phyloP scores from a whole-genome alignment of 2,888 invertebrate genomes.

The Dendrolimus pini region DNA sequence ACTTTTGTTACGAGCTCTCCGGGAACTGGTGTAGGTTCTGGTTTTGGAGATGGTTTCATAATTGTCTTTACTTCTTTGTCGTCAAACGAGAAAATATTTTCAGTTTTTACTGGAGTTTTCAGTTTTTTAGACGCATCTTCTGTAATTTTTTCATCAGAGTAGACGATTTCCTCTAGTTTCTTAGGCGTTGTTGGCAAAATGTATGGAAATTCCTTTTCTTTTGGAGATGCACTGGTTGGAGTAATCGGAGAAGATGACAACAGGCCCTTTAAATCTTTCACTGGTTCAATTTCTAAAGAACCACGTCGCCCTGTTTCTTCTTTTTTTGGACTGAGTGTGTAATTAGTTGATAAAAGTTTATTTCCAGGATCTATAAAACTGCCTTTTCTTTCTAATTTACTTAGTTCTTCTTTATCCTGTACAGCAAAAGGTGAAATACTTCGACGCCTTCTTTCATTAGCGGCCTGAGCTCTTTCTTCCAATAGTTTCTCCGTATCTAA shows the following conservation, averaged over 20 bases:
- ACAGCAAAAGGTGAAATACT: slow-evolving; percentile 73
- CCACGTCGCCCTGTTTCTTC: slow-evolving; percentile 44
- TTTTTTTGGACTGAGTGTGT: slow-evolving; percentile 57
- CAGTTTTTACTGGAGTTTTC: slow-evolving; percentile 42
- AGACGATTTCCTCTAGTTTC: slow-evolving; percentile 51
- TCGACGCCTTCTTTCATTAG: slow-evolving; percentile 61
- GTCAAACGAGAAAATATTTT: slow-evolving; percentile 46
- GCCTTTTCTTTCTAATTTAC: slow-evolving; percentile 54
- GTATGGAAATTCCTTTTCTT: slow-evolving; percentile 45
- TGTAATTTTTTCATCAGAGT: slow-evolving; percentile 44
- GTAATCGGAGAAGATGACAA: slow-evolving; percentile 31
- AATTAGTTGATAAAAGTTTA: slow-evolving; percentile 63
- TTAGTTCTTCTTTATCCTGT: slow-evolving; percentile 55
- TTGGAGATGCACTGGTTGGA: slow-evolving; percentile 43
- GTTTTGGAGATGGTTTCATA: slow-evolving; percentile 32
- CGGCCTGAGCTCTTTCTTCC: slow-evolving; percentile 60
- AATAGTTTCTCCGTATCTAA: slow-evolving; percentile 60
- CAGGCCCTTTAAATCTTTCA: slow-evolving; percentile 20
- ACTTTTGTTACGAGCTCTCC: slow-evolving; percentile 65
- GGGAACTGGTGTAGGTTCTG: slow-evolving; percentile 28
- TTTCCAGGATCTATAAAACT: slow-evolving; percentile 70
- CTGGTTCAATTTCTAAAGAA: slow-evolving; percentile 48
- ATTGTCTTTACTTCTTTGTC: slow-evolving; percentile 40
- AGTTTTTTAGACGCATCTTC: slow-evolving; percentile 28
- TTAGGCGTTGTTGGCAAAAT: slow-evolving; percentile 50